Base-by-base conservation (phyloP, 2,888 invertebrate genomes). In the Diarsia dahlii region DNA sequence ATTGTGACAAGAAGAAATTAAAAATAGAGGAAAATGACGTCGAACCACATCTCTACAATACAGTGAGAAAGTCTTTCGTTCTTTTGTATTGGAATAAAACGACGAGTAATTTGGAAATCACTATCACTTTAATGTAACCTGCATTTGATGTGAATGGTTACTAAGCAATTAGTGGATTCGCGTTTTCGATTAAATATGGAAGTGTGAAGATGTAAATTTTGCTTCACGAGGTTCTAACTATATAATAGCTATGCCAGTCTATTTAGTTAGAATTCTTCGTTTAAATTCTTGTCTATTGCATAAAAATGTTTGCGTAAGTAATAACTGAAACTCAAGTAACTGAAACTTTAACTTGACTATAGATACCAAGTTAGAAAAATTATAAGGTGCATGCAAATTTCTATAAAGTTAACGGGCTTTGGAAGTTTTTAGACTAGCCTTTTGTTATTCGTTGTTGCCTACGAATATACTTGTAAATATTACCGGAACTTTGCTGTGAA, bases 21-120 rank as follows among this genome's bases (percentile, higher is more conserved):
- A 66, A 77, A 81, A 71, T 60, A 67, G 58, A 66, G 28, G 15
- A 60, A 78, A 70, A 74, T 72, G 13, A 2, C 52, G 65, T 18
- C 15, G 15, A 54, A 58, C 34, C 54, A 74, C 34, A 71, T 84
- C 50, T 48, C 20, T 64, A 66, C 63, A 52, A 70, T 60, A 34
- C 74, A 82, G 8, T 46, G 9, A 46, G 45, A 60, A 58, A 4
- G 68, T 54, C 48, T 67, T 73, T 50, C 50, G 1, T 58, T 78
- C 34, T 52, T 58, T 67, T 74, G 45, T 70, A 78, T 63, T 48
- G 12, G 28, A 10, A 48, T 9, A 78, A 79, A 70, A 54, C 20
- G 54, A 46, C 34, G 60, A 81, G 73, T 66, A 52, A 66, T 80
- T 84, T 73, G 71, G 62, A 76, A 84, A 84, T 73, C 23, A 56